Percentiles rank a stretch among this genome's conserved stretches.
phyloP scores from a whole-genome alignment of 2,888 invertebrate genomes.

The Drosophila emarginata region DNA sequence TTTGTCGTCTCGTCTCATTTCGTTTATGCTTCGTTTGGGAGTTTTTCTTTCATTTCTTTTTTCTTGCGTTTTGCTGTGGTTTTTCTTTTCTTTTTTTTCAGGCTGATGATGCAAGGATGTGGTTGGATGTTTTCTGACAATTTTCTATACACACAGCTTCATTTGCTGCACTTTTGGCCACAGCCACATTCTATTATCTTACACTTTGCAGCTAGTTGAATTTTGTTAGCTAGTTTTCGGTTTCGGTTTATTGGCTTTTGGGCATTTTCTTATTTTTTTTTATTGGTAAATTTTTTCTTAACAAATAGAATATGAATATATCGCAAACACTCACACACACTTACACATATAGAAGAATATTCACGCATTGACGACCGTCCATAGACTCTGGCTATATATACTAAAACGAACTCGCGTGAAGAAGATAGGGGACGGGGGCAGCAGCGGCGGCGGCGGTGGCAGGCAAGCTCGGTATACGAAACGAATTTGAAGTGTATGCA shows the following conservation, averaged over 20 bases:
- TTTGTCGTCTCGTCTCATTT: constrained; percentile 58
- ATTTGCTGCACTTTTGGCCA: not conserved
- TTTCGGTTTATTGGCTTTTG: constrained; percentile 45
- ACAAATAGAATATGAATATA: constrained; percentile 40
- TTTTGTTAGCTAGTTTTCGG: constrained; percentile 47
- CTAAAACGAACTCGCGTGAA: constrained; percentile 76
- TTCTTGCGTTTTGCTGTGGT: constrained; percentile 52
- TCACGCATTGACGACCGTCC: constrained; percentile 76
- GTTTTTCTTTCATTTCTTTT: constrained; percentile 9
- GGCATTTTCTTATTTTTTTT: constrained; percentile 41
- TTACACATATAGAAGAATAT: constrained; percentile 78
- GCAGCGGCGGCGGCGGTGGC: constrained; percentile 23
- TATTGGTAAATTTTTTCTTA: constrained; percentile 47
- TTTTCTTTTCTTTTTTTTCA: constrained; percentile 46
- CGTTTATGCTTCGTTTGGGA: constrained; percentile 59
- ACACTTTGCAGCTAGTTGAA: constrained; percentile 41
- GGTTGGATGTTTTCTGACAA: constrained; percentile 31
- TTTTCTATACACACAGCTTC: constrained; percentile 29
- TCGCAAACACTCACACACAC: constrained; percentile 64
- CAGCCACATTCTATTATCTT: constrained; percentile 47
- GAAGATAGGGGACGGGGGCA: constrained; percentile 41
- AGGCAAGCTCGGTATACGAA: constrained; percentile 73
- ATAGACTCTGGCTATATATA: constrained; percentile 73
- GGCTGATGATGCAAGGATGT: constrained; percentile 69
- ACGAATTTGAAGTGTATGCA: constrained; percentile 71